Percentiles rank a stretch among this genome's conserved stretches.
Evolutionary conservation across 2,888 invertebrate species (phyloP).

Genomic region (Coecobrya sp.): DNA sequence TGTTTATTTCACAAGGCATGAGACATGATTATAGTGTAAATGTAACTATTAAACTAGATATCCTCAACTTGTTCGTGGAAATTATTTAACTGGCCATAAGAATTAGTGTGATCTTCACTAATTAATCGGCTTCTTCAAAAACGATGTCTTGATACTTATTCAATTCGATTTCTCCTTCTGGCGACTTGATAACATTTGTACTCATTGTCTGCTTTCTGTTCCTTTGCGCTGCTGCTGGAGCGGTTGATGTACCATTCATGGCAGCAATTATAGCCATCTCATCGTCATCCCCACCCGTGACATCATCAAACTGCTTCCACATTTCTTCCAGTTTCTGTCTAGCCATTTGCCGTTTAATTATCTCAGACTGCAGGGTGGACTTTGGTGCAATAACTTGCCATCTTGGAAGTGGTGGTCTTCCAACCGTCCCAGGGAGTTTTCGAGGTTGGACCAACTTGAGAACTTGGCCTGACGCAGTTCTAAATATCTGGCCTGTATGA

Average conservation of each 20-base stretch:
- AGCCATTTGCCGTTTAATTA: background rate
- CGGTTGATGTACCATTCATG: conserved; percentile 53
- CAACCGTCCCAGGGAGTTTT: background rate
- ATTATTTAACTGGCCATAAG: too few relatives aligned
- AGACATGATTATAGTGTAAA: too few relatives aligned
- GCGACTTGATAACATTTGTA: background rate
- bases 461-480: conserved; percentile 66
- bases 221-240: conserved; percentile 11
- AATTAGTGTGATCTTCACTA: background rate
- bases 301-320: conserved; percentile 65
- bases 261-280: conserved; percentile 69
- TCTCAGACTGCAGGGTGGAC: too few relatives aligned
- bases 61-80: too few relatives aligned
- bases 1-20: too few relatives aligned
- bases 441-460: conserved; percentile 56
- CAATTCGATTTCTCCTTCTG: conserved; percentile 42
- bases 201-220: conserved; percentile 60
- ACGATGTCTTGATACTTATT: conserved; percentile 70
- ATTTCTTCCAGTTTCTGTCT: conserved; percentile 44
- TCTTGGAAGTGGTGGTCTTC: background rate
- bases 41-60: too few relatives aligned
- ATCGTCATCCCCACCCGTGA: conserved; percentile 57
- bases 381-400: conserved; percentile 51
- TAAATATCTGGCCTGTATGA: conserved; percentile 27
- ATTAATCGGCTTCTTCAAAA: conserved; percentile 68